Percentiles rank a stretch among this genome's conserved stretches.
These are phyloP conservation scores for Luffia ferchaultella DNA, from an alignment of 2,888 invertebrate species.

Conservation along the genomic window DNA sequence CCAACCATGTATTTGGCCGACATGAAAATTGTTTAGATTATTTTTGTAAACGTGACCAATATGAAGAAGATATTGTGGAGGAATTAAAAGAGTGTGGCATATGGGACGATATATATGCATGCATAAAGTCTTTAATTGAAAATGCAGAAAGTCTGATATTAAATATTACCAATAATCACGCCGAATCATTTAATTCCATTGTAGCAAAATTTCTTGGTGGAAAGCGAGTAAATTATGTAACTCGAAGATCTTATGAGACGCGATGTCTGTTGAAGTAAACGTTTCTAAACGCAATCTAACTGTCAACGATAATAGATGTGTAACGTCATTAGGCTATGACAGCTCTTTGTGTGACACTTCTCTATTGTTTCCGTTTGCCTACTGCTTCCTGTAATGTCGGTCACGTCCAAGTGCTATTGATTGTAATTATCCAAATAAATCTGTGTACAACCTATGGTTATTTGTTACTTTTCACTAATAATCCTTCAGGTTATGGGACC, in stretches of 20 bases:
- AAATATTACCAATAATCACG: conserved; percentile 5
- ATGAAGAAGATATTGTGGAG: not conserved
- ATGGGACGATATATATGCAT: not conserved
- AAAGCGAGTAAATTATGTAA: not conserved
- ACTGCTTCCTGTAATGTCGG: too few relatives aligned
- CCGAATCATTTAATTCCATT: conserved; percentile 6
- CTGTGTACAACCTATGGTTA: too few relatives aligned
- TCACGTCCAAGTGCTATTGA: too few relatives aligned
- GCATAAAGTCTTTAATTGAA: not conserved
- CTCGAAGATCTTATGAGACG: not conserved
- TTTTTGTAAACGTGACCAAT: not conserved
- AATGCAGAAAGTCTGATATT: conserved; percentile 3
- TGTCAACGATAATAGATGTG: too few relatives aligned
- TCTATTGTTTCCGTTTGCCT: too few relatives aligned
- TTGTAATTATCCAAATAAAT: too few relatives aligned
- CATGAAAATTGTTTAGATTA: conserved; percentile 1
- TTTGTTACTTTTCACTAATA: too few relatives aligned
- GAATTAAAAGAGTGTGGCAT: not conserved
- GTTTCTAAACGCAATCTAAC: too few relatives aligned
- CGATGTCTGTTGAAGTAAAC: too few relatives aligned
- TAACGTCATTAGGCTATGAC: too few relatives aligned
- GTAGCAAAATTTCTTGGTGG: conserved; percentile 4
- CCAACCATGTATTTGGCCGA: conserved; percentile 4
- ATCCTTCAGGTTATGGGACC: too few relatives aligned
- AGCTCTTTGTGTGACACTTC: too few relatives aligned